Conservation (phyloP, 2,113 vertebrate genomes). For the Eulacestoma nigropectus region DNA sequence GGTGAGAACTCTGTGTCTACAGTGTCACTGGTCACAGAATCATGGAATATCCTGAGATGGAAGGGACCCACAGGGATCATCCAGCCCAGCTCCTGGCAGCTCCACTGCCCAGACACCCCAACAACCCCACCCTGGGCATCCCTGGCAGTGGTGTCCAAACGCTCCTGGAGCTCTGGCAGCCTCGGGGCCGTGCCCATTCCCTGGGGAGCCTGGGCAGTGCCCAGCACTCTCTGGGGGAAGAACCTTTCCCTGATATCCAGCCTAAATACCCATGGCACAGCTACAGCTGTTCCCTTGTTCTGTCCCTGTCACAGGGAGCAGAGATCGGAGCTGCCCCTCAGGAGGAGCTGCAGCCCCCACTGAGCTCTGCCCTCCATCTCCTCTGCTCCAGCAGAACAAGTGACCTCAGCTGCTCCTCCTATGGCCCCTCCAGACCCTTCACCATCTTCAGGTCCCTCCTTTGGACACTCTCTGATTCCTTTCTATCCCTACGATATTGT, state of each 20-base stretch:
- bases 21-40: not conserved
- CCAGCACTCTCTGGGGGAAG: not conserved
- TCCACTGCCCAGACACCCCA: not conserved
- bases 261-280: rapidly evolving
- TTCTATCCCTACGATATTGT: not conserved
- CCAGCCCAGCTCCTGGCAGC: not conserved
- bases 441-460: not conserved
- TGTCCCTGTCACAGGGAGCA: not conserved
- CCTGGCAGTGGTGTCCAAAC: not conserved
- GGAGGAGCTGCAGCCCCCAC: not conserved
- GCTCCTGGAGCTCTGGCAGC: not conserved
- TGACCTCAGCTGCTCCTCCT: not conserved
- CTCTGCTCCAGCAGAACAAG: not conserved
- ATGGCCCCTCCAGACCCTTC: not conserved
- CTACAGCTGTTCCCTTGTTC: not conserved
- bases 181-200: not conserved
- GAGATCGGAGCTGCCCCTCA: not conserved
- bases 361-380: not conserved
- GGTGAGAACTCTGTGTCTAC: not conserved
- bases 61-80: not conserved
- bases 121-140: not conserved
- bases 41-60: not conserved
- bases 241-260: rapidly evolving
- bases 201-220: not conserved
- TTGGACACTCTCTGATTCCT: not conserved